Evolutionary conservation across 1,140 invertebrate genomes (phyloP).

Genomic region (Musca domestica): DNA sequence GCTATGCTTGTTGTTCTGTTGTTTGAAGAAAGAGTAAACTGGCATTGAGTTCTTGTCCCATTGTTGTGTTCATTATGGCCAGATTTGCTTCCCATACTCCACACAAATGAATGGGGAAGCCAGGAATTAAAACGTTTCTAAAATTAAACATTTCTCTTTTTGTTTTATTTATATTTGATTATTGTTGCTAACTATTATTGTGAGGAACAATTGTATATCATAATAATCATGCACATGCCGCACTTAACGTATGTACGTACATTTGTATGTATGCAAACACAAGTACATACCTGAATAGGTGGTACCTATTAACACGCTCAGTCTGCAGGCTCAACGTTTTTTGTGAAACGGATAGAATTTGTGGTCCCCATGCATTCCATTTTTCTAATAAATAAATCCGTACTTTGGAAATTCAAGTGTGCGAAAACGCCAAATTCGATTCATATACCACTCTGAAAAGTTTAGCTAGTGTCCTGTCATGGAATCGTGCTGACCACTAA

Average conservation of each 20-base stretch:
- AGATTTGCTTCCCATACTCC: neutral
- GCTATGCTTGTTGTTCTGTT: slow-evolving; percentile 1
- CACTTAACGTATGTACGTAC: neutral
- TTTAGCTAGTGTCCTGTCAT: too few species aligned
- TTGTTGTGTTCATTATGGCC: slow-evolving; percentile 8
- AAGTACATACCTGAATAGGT: too few species aligned
- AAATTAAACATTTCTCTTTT: slow-evolving; percentile 11
- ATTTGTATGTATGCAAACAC: too few species aligned
- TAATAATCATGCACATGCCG: neutral
- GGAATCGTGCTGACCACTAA: too few species aligned
- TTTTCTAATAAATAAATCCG: too few species aligned
- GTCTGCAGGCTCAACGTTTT: too few species aligned
- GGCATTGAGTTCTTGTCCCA: slow-evolving; percentile 5
- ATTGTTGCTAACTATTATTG: slow-evolving; percentile 9
- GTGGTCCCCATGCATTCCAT: too few species aligned
- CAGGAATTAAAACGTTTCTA: slow-evolving; percentile 14
- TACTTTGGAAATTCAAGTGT: too few species aligned
- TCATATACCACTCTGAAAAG: too few species aligned
- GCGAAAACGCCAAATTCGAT: too few species aligned
- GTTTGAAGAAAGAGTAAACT: slow-evolving; percentile 16
- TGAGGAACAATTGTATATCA: neutral
- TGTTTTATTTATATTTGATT: slow-evolving; percentile 3
- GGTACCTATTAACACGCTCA: too few species aligned
- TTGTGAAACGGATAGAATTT: too few species aligned
- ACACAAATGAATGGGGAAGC: slow-evolving; percentile 1